phyloP scores from a whole-genome alignment of 2,113 vertebrate genomes.

The Xiphias gladius region DNA sequence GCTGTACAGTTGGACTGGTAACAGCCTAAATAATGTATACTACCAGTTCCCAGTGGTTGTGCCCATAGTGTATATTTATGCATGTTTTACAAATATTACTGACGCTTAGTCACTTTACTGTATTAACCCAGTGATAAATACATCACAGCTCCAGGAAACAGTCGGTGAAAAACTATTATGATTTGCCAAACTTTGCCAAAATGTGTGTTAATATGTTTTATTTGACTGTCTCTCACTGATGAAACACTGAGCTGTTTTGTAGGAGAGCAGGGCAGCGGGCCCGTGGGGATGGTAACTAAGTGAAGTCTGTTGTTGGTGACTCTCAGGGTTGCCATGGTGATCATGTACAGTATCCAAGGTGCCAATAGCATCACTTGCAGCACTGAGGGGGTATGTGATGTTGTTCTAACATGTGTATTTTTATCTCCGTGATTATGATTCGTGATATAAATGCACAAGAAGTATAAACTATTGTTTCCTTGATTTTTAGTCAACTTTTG shows the following conservation, averaged over 20 bases:
- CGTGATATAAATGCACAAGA: neutral
- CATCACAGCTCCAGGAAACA: neutral
- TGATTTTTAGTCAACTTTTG: neutral
- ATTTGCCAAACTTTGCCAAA: neutral
- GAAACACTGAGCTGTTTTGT: slow-evolving; percentile 13
- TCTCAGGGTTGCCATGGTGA: slow-evolving; percentile 65
- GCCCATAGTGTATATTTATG: neutral
- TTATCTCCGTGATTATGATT: slow-evolving; percentile 41
- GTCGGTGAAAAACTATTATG: neutral
- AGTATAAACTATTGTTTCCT: neutral
- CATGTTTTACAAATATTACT: neutral
- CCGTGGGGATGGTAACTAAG: slow-evolving; percentile 64
- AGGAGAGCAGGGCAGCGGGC: neutral
- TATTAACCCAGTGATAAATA: neutral
- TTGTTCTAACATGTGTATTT: slow-evolving; percentile 52
- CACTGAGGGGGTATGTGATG: slow-evolving; percentile 17
- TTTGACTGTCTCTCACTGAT: slow-evolving; percentile 22
- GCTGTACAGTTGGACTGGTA: neutral
- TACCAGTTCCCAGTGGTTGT: neutral
- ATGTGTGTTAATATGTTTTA: neutral
- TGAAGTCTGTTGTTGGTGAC: slow-evolving; percentile 68
- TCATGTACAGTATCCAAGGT: slow-evolving; percentile 64
- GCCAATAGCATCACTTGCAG: slow-evolving; percentile 49
- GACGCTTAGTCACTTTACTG: neutral
- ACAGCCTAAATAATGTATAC: neutral